Evolutionary conservation across 2,113 vertebrate species (phyloP), one percentile per base, ranked within the genome.

Genomic region (Leucoraja erinaceus): DNA sequence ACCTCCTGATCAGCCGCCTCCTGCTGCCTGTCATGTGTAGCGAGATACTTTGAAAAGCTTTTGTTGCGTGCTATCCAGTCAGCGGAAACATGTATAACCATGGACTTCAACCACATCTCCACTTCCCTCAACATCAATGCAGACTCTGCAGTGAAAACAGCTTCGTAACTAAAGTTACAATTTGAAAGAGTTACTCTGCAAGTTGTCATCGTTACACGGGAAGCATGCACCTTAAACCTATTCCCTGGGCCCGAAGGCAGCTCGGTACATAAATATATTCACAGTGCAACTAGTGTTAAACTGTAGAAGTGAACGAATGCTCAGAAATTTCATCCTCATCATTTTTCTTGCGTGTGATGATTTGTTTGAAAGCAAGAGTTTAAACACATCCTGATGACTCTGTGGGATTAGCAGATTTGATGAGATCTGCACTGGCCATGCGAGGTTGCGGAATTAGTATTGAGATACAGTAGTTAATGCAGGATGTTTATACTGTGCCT

Each of bases 331-430:
- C 7, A 66, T 18, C 61, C 63, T 16, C 61, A n/a, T 31, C n/a
- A 66, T 31, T 88, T 63, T 88, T 66, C 47, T 20, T 31, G 61
- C 12, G 25, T 84, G 18, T 59, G 61, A 68, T 68, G 59, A 90
- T 68, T 66, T 66, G 28, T 66, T 90, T 68, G 16, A 38, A 90
- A 63, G 63, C 63, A 25, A 68, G 61, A 31, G 14, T 68, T 68
- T 33, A 68, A 90, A 90, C 31, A 68, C n/a, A 90, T 90, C 86
- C 56, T 90, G 61, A 68, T 90, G 86, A 66, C n/a, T n/a, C n/a
- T 90, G 63, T 33, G 66, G 61, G 79, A 83, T 83, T 28, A 83
- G 47, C 22, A 56, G 5, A 61, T 90, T 90, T 61, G 31, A 90
- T 90, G 63, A 63, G 28, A 68, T 66, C 66, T 90, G 31, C 31